Conservation (phyloP, 1,140 invertebrate genomes). For the Macrocentrus cingulum region DNA sequence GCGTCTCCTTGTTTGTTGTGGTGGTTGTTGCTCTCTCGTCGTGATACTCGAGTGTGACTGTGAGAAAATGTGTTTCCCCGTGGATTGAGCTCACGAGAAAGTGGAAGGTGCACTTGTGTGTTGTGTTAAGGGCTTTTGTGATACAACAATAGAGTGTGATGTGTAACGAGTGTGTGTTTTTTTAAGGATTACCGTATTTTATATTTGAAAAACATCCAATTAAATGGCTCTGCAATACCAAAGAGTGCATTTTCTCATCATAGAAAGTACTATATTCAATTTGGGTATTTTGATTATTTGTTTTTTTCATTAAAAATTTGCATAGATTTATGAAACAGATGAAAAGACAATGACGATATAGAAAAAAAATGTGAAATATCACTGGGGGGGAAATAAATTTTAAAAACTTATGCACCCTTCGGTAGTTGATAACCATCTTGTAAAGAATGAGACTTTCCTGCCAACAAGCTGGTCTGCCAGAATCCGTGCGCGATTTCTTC, state of each 20-base stretch:
- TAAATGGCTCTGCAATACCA: conserved; percentile 51
- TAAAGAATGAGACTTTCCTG: conserved; percentile 60
- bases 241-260: conserved; percentile 54
- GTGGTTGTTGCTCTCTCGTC: conserved; percentile 10
- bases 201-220: conserved; percentile 53
- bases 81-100: no score
- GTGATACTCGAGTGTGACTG: conserved; percentile 8
- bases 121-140: conserved; percentile 14
- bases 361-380: no score
- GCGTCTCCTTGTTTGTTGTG: conserved; percentile 15
- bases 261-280: not conserved
- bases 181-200: conserved; percentile 34
- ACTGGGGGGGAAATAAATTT: no score
- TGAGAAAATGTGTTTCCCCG: not conserved
- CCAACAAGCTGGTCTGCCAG: conserved; percentile 60
- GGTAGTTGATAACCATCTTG: conserved; percentile 56
- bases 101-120: conserved; percentile 3
- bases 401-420: conserved; percentile 48
- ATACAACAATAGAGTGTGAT: not conserved
- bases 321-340: not conserved
- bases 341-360: no score
- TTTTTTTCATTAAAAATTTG: not conserved
- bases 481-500: conserved; percentile 54
- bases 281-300: not conserved
- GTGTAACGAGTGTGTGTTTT: not conserved